A percentile compares a stretch with the other conserved stretches of the same genome.
Conservation (phyloP, 2,113 vertebrate genomes). For the Paralichthys olivaceus region DNA sequence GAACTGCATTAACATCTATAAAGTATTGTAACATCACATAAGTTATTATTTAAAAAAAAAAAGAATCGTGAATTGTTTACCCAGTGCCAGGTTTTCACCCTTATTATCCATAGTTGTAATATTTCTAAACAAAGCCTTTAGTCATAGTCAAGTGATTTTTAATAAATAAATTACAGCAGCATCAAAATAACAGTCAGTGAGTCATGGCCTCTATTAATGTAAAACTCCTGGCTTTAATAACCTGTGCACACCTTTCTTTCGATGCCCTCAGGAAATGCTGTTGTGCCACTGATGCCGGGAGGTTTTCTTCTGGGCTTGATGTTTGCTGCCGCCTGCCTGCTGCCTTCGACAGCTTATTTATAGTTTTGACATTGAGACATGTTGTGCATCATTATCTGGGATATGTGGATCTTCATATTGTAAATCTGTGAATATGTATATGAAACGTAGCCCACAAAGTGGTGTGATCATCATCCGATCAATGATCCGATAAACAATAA, state of each 20-base stretch:
- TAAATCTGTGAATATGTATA: constrained; percentile 26
- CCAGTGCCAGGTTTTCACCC: not conserved
- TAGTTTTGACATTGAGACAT: not conserved
- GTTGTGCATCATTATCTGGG: not conserved
- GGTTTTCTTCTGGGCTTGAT: constrained; percentile 43
- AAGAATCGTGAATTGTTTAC: no score
- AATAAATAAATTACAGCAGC: not conserved
- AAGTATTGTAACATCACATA: not conserved
- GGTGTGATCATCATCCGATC: not conserved
- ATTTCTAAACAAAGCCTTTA: not conserved
- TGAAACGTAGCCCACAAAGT: constrained; percentile 7
- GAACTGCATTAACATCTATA: not conserved
- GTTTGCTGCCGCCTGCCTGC: constrained; percentile 39
- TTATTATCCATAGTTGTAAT: not conserved
- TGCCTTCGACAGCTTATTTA: constrained; percentile 13
- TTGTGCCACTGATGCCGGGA: constrained; percentile 24
- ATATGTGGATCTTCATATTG: not conserved
- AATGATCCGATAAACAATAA: not conserved
- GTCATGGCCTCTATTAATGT: not conserved
- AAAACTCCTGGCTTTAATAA: not conserved
- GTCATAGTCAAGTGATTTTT: not conserved
- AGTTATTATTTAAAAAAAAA: not conserved
- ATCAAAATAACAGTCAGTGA: not conserved
- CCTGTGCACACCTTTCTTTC: not conserved
- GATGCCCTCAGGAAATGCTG: constrained; percentile 23